phyloP scores from a whole-genome alignment of 2,888 invertebrate genomes.

The Eudasyphora cyanicolor region DNA sequence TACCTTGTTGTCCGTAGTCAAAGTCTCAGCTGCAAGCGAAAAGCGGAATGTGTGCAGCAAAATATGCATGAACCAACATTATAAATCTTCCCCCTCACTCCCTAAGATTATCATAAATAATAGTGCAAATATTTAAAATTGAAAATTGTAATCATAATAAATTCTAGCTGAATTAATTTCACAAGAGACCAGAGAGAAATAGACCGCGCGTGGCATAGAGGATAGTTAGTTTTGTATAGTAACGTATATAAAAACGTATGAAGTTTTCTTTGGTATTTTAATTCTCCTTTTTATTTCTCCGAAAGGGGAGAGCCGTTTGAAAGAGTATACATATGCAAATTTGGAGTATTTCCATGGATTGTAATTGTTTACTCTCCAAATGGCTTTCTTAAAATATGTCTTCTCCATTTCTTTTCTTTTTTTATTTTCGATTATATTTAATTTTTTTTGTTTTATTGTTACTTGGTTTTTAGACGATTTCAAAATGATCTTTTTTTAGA shows the following conservation, averaged over 20 bases:
- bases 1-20: slow-evolving; percentile 71
- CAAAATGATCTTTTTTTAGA: not conserved
- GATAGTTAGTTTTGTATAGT: not conserved
- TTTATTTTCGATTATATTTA: not conserved
- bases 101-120: slow-evolving; percentile 34
- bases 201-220: no score
- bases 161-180: slow-evolving; percentile 8
- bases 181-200: not conserved
- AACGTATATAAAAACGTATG: not conserved
- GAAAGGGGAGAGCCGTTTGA: not conserved
- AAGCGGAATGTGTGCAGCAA: slow-evolving; percentile 5
- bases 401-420: not conserved
- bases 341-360: not conserved
- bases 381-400: not conserved
- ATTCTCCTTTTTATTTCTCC: not conserved
- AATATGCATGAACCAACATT: not conserved
- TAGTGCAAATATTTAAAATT: slow-evolving; percentile 53
- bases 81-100: slow-evolving; percentile 8
- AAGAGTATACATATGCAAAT: not conserved
- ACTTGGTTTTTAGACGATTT: not conserved
- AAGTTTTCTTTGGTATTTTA: not conserved
- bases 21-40: slow-evolving; percentile 12
- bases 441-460: not conserved
- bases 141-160: slow-evolving; percentile 4
- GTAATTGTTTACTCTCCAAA: not conserved